phyloP scores from a whole-genome alignment of 2,113 vertebrate species.

The Daboia siamensis region DNA sequence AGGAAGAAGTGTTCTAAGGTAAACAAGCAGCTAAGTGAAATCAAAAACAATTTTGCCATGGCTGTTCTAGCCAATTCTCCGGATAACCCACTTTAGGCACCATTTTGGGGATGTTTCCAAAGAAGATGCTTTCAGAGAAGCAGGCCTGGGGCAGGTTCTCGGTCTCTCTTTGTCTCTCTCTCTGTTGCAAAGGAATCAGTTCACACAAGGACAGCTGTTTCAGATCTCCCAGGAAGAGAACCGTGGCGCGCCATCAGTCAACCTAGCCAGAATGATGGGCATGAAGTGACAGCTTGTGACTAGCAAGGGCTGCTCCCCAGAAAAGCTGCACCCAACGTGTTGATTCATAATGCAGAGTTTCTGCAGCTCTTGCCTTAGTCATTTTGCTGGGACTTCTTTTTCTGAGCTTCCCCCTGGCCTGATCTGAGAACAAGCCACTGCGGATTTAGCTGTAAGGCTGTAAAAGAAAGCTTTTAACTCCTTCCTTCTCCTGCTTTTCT shows the following conservation, averaged over 20 bases:
- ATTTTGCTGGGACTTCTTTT: not conserved
- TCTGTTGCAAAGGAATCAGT: not conserved
- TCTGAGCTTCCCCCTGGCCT: not conserved
- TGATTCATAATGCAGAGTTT: conserved; percentile 21
- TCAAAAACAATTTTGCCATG: not conserved
- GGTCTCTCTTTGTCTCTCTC: not conserved
- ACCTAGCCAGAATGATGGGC: not conserved
- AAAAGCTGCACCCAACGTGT: not conserved
- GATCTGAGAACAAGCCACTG: not conserved
- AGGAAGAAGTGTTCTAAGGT: not conserved
- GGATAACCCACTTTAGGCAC: not conserved
- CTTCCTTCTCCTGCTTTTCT: not conserved
- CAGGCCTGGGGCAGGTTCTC: not conserved
- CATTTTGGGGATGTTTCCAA: not conserved
- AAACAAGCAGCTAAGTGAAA: not conserved
- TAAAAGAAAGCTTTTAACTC: conserved; percentile 9
- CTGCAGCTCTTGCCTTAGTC: conserved; percentile 6
- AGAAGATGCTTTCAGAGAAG: not conserved
- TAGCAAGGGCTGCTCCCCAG: not conserved
- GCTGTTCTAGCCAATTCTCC: not conserved
- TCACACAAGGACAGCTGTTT: not conserved
- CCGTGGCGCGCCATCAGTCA: not conserved
- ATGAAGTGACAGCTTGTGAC: not conserved
- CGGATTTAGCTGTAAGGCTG: not conserved
- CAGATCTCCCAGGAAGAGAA: not conserved